Conservation (phyloP, 2,888 invertebrate species). For the Philereme transversata region DNA sequence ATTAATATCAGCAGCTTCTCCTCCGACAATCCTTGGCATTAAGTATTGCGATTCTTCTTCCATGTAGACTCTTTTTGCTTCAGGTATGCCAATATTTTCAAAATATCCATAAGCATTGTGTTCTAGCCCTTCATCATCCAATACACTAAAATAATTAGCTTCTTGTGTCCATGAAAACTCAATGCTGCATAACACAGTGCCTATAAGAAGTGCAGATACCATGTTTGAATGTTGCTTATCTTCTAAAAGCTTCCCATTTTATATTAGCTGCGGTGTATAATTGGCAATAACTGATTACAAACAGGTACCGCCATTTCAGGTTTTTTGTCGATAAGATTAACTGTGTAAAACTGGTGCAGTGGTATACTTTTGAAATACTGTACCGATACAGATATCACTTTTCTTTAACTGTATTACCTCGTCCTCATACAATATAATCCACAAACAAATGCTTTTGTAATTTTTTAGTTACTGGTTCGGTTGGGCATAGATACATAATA, state of each 20-base stretch:
- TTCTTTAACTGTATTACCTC: too few species aligned
- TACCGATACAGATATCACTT: too few species aligned
- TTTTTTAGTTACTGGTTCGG: too few species aligned
- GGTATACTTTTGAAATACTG: neutral
- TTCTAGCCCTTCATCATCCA: neutral
- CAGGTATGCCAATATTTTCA: slow-evolving; percentile 21
- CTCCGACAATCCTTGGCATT: slow-evolving; percentile 43
- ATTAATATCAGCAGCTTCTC: slow-evolving; percentile 34
- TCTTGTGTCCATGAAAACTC: neutral
- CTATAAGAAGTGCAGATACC: slow-evolving; percentile 8
- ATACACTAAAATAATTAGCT: neutral
- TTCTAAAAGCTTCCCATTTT: slow-evolving; percentile 2
- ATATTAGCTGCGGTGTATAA: neutral
- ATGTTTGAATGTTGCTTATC: slow-evolving; percentile 2
- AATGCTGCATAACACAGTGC: slow-evolving; percentile 4
- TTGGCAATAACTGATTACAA: slow-evolving; percentile 13
- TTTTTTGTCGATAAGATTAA: slow-evolving; percentile 12
- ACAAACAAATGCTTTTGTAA: too few species aligned
- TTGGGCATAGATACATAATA: too few species aligned
- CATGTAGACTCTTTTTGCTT: slow-evolving; percentile 16
- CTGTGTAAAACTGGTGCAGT: slow-evolving; percentile 3
- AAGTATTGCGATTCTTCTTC: slow-evolving; percentile 14
- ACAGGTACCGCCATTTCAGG: neutral
- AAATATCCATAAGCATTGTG: slow-evolving; percentile 26
- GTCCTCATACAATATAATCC: too few species aligned